Evolutionary conservation across 2,888 invertebrate species (phyloP).

Genomic region (Fragum sueziense): DNA sequence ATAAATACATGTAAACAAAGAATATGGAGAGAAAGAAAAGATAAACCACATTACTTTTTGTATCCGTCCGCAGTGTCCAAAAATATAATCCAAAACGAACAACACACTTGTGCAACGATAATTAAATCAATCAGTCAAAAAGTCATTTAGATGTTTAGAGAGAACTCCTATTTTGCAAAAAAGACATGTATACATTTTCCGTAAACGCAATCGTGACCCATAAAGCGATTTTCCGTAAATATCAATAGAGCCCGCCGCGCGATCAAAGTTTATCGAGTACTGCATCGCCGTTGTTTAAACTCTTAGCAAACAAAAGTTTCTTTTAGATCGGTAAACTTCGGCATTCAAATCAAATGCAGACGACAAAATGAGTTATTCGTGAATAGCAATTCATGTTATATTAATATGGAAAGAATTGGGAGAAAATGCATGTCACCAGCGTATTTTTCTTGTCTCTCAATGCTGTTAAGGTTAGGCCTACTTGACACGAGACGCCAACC

Average conservation of each 20-base stretch:
- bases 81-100: not conserved
- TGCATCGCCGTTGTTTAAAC: no score
- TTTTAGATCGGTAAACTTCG: no score
- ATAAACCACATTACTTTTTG: not conserved
- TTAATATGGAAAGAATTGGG: no score
- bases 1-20: not conserved
- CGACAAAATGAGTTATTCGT: no score
- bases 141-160: no score
- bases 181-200: not conserved
- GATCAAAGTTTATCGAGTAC: not conserved
- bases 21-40: not conserved
- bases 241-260: not conserved
- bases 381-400: no score
- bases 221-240: not conserved
- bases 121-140: not conserved
- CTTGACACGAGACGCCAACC: no score
- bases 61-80: not conserved
- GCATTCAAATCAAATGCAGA: no score
- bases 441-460: no score
- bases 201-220: not conserved
- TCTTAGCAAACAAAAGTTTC: no score
- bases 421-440: no score
- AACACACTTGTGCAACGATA: not conserved
- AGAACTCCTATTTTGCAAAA: not conserved
- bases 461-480: no score